Evolutionary conservation across 2,797 vertebrate genomes (phyloP).

Genomic region (Decapterus maruadsi): DNA sequence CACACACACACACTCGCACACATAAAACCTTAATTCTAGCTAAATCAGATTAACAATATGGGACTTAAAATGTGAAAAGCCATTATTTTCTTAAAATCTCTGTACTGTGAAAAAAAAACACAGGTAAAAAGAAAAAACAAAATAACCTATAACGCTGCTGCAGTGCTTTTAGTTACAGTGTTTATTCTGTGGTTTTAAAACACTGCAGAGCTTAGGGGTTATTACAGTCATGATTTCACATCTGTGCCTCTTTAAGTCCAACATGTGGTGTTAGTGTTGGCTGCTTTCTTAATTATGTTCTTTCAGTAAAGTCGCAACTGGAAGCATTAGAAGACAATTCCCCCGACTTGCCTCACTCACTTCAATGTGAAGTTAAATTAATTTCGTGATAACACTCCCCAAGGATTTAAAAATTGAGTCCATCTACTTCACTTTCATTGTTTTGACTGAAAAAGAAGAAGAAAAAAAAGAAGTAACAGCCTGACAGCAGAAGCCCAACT

Average conservation of each 20-base stretch:
- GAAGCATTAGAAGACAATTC: background rate
- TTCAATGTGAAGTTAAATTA: conserved; percentile 7
- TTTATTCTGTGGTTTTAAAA: background rate
- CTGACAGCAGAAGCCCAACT: conserved; percentile 3
- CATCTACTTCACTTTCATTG: conserved; percentile 17
- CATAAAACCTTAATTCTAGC: conserved; percentile 39
- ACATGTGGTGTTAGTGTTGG: background rate
- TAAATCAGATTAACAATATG: conserved; percentile 52
- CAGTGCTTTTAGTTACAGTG: background rate
- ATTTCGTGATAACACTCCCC: background rate
- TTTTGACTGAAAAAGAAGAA: background rate
- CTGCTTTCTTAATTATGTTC: background rate
- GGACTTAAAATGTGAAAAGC: conserved; percentile 33
- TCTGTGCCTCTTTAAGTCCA: background rate
- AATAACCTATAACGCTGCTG: background rate
- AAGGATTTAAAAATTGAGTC: conserved; percentile 15
- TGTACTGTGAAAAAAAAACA: background rate
- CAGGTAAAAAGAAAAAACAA: background rate
- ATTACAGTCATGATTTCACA: conserved; percentile 6
- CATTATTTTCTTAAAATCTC: conserved; percentile 15
- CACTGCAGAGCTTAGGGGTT: background rate
- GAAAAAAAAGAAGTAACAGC: background rate
- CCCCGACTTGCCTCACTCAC: background rate
- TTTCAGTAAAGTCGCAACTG: background rate
- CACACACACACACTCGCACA: background rate